A percentile compares a stretch with the other conserved stretches of the same genome.
These are phyloP conservation scores for Epinephelus moara DNA, from an alignment of 2,113 vertebrate genomes.

Conservation along the genomic window DNA sequence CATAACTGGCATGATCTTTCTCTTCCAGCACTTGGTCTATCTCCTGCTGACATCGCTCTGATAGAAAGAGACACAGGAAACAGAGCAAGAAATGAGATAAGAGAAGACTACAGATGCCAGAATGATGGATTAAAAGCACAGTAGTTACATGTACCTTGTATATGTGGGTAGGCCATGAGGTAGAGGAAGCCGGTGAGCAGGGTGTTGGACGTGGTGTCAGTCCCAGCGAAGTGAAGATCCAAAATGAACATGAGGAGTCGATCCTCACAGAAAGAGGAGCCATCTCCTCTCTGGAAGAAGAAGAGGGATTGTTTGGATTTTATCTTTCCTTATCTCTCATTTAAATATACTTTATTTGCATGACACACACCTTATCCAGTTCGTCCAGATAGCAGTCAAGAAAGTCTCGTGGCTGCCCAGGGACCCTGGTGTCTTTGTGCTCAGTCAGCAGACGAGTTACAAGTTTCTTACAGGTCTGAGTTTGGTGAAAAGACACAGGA, in stretches of 20 bases:
- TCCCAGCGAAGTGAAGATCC: conserved; percentile 5
- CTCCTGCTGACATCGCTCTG: conserved; percentile 22
- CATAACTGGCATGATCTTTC: background rate
- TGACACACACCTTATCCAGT: conserved; percentile 55
- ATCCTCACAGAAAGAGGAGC: background rate
- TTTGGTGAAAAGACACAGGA: background rate
- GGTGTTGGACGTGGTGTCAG: conserved; percentile 8
- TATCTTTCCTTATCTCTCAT: background rate
- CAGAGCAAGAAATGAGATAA: background rate
- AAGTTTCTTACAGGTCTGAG: conserved; percentile 22
- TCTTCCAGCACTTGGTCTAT: background rate
- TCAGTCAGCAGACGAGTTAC: background rate
- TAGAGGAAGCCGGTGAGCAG: conserved; percentile 17
- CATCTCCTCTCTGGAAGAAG: background rate
- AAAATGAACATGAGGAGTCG: background rate
- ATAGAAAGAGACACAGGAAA: background rate
- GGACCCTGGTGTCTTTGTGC: conserved; percentile 60
- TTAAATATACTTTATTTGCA: background rate
- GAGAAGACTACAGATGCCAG: background rate
- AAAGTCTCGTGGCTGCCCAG: conserved; percentile 63
- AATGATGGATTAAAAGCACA: background rate
- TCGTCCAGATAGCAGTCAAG: conserved; percentile 70
- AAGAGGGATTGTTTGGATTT: background rate
- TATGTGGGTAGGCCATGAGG: background rate
- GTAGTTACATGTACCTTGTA: background rate